Evolutionary conservation across 1,140 invertebrate genomes (phyloP), one percentile per base, ranked within the genome.

Genomic region (Chrysoperla carnea): DNA sequence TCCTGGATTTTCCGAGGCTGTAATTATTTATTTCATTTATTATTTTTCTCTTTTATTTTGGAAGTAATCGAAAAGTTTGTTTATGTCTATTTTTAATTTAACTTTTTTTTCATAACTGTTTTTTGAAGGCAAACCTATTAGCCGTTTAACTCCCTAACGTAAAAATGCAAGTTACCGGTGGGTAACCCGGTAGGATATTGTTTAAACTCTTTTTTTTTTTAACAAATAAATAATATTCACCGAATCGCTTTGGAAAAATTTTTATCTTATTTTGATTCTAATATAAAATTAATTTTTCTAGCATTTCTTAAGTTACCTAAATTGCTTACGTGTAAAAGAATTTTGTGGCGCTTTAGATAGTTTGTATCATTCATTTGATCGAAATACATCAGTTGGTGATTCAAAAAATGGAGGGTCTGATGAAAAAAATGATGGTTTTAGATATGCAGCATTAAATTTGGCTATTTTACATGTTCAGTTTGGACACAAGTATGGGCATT

Each of bases 301-400:
- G 76, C 85, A 93, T 69, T 93, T 85, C 57, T 64, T 95, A 27
- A 87, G 82, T 52, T 95, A 89, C 56, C 63, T 94, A 50, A 94
- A 93, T 61, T 88, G 80, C 53, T 59, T 93, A 35, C 65, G 89
- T 27, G 74, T 88, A 4, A 82, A 82, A 53, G 90, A 94, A 59
- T 87, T 85, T 57, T 83, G 81, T 54, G 86, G 84, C 2, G 81
- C 88, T 0, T 58, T 88, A 42, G 76, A 86, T 49, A 83, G 81
- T 48, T 63, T 93, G 1, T 83, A 86, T 62, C 80, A 88, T 51
- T 86, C 82, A 54, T 86, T 90, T 56, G 85, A 91, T 58, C 72
- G 83, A 44, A 73, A 73, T 39, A 68, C 72, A 4, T 61, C 64
- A 41, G 46, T 65, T 11, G 66, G 53, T 41, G 45, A 54, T 52